Evolutionary conservation across 2,888 invertebrate species (phyloP).

Genomic region (Platypus cylindrus): DNA sequence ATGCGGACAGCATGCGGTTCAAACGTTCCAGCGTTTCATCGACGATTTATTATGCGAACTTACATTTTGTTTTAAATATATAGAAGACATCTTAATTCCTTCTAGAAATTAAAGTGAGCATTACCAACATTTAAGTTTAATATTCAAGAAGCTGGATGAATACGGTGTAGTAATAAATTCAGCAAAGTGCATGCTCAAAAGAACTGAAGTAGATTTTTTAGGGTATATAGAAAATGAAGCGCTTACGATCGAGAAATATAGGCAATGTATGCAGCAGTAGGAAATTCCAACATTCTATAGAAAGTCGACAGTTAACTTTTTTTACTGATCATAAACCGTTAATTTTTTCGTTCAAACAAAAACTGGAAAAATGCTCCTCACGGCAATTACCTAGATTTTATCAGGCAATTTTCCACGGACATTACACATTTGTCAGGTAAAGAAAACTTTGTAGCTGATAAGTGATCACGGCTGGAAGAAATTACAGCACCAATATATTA

Average conservation of each 20-base stretch:
- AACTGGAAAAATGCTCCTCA: conserved; percentile 4
- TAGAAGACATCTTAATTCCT: too few species aligned
- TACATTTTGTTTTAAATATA: too few species aligned
- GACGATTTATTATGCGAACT: conserved; percentile 2
- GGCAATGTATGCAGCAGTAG: too few species aligned
- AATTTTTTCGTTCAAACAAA: too few species aligned
- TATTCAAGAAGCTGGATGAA: too few species aligned
- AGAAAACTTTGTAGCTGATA: conserved; percentile 3
- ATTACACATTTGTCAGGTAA: conserved; percentile 1
- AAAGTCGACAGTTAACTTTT: too few species aligned
- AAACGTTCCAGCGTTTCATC: conserved; percentile 2
- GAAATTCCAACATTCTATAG: too few species aligned
- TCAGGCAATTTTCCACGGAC: conserved; percentile 3
- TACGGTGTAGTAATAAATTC: too few species aligned
- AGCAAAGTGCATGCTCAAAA: too few species aligned
- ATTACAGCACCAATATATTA: neutral
- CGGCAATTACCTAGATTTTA: conserved; percentile 1
- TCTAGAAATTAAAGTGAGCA: too few species aligned
- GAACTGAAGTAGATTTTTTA: conserved; percentile 6
- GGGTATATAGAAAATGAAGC: conserved; percentile 23
- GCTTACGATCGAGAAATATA: conserved; percentile 30
- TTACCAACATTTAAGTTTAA: conserved; percentile 10
- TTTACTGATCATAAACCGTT: too few species aligned
- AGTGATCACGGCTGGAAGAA: neutral
- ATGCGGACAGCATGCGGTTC: too few species aligned